Conservation (phyloP, 2,113 vertebrate genomes). For the Malurus cyaneus region DNA sequence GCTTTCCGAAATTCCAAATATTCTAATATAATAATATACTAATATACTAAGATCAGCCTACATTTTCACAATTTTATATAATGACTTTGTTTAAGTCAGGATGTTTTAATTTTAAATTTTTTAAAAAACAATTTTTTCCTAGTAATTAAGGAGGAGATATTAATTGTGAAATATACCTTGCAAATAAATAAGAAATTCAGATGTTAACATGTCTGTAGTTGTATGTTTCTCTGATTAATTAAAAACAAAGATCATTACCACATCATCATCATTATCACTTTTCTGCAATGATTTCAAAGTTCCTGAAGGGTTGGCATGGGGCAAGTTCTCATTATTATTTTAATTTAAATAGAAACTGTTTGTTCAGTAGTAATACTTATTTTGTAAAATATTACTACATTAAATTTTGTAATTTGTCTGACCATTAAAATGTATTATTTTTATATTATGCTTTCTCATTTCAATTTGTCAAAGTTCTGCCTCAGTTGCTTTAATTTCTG, state of each 20-base stretch:
- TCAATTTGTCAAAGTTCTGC: background rate
- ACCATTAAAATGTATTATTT: background rate
- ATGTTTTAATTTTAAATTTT: background rate
- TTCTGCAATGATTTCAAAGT: background rate
- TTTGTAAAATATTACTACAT: background rate
- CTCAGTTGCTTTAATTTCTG: background rate
- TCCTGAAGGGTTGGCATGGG: background rate
- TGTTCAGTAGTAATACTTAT: background rate
- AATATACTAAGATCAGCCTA: background rate
- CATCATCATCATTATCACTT: background rate
- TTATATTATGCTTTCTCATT: background rate
- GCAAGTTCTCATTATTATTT: background rate
- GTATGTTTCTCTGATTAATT: background rate
- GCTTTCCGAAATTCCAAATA: background rate
- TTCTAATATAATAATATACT: background rate
- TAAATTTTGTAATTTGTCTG: background rate
- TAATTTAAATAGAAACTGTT: background rate
- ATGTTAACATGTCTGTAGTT: background rate
- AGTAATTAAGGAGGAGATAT: background rate
- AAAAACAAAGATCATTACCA: background rate
- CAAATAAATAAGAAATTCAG: background rate
- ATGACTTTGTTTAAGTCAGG: background rate
- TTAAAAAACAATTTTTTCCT: background rate
- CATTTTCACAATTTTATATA: background rate
- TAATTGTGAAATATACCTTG: background rate